Evolutionary conservation across 2,113 vertebrate genomes (phyloP).

Genomic region (Peromyscus leucopus): DNA sequence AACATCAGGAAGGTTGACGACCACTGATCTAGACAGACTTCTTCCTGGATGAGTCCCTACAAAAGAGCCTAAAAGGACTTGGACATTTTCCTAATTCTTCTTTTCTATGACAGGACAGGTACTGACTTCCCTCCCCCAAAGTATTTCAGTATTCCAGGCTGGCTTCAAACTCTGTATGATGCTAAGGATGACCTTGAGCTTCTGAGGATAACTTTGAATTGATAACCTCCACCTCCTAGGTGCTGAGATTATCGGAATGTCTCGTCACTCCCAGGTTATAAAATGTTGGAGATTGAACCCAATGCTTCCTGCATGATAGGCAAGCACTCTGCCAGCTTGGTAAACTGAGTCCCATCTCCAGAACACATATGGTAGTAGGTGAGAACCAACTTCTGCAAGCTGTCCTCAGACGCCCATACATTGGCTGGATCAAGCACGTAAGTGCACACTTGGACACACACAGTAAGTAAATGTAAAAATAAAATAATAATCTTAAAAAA

Average conservation of each 20-base stretch:
- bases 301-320: no score
- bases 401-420: background rate
- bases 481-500: background rate
- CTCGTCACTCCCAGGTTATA: background rate
- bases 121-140: background rate
- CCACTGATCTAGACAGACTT: background rate
- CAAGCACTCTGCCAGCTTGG: background rate
- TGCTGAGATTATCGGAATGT: no score
- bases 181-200: background rate
- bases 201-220: background rate
- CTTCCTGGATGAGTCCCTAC: background rate
- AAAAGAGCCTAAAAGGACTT: background rate
- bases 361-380: background rate
- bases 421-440: background rate
- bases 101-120: constrained; percentile 23
- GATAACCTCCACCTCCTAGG: no score
- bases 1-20: background rate
- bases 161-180: background rate
- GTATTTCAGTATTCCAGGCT: background rate
- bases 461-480: background rate
- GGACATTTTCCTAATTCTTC: constrained; percentile 26
- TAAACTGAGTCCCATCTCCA: background rate
- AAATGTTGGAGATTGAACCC: background rate
- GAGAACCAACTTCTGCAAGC: background rate
- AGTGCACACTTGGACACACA: no score